These are phyloP conservation scores for Meghimatium bilineatum DNA, from an alignment of 2,888 invertebrate species.

Conservation along the genomic window DNA sequence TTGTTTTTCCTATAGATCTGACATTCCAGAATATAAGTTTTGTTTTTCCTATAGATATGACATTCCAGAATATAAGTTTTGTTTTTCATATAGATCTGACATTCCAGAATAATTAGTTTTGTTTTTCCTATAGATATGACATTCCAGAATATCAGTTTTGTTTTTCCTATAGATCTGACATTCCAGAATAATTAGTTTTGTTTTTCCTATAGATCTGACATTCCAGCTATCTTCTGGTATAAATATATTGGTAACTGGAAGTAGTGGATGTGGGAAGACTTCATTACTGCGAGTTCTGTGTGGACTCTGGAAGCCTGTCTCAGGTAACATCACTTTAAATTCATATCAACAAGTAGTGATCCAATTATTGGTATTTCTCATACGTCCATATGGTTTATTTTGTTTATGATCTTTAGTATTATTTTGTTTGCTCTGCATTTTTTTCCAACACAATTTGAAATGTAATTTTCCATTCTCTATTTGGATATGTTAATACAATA, in stretches of 20 bases:
- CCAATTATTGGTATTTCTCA: not conserved
- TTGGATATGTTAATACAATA: no score
- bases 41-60: no score
- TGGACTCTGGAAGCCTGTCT: constrained; percentile 88
- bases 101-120: no score
- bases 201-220: constrained; percentile 76
- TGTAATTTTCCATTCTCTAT: no score
- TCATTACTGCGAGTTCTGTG: constrained; percentile 93
- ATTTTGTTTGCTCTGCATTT: not conserved
- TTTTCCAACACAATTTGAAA: no score
- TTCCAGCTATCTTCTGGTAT: constrained; percentile 77
- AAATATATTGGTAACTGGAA: constrained; percentile 90
- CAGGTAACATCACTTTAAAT: constrained; percentile 15
- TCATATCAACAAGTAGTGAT: not conserved
- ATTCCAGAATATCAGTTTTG: constrained; percentile 63
- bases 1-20: no score
- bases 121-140: constrained; percentile 78
- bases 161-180: constrained; percentile 77
- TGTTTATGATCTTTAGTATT: no score
- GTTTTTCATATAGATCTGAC: no score
- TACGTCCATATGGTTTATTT: not conserved
- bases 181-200: constrained; percentile 63
- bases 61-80: no score
- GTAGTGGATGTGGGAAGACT: constrained; percentile 96
- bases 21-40: no score